Percentiles rank a stretch among this genome's conserved stretches.
Conservation (phyloP, 2,888 invertebrate genomes). For the Dromius quadrimaculatus region DNA sequence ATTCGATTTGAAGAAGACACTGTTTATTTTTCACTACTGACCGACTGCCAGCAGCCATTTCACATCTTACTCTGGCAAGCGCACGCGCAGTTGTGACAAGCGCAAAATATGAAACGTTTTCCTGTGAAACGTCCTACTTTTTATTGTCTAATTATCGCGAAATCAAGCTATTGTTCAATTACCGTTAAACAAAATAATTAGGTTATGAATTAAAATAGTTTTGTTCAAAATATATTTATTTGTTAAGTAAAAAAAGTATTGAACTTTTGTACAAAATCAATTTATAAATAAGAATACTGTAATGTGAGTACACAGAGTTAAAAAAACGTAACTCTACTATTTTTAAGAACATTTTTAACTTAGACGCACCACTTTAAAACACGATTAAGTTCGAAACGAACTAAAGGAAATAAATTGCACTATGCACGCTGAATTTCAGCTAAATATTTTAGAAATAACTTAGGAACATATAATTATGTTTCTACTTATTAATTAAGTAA, state of each 20-base stretch:
- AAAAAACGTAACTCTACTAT: slow-evolving; percentile 17
- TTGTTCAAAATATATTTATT: slow-evolving; percentile 43
- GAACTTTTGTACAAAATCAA: slow-evolving; percentile 32
- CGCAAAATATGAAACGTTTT: slow-evolving; percentile 45
- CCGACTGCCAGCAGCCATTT: slow-evolving; percentile 62
- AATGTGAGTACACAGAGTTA: slow-evolving; percentile 31
- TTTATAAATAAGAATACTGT: slow-evolving; percentile 43
- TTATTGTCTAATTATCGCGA: slow-evolving; percentile 26
- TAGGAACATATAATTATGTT: slow-evolving; percentile 10
- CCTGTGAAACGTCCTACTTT: slow-evolving; percentile 49
- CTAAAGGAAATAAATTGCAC: slow-evolving; percentile 17
- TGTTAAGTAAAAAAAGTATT: slow-evolving; percentile 46
- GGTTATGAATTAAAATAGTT: slow-evolving; percentile 1
- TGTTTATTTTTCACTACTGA: slow-evolving; percentile 59
- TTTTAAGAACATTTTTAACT: slow-evolving; percentile 15
- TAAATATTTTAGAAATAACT: slow-evolving; percentile 5
- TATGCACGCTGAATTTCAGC: slow-evolving; percentile 16
- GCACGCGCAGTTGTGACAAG: slow-evolving; percentile 33
- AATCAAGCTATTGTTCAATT: slow-evolving; percentile 40
- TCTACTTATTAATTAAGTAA: slow-evolving; percentile 16
- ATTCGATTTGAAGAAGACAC: slow-evolving; percentile 53
- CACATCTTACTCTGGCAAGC: slow-evolving; percentile 52
- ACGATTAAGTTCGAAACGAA: slow-evolving; percentile 20
- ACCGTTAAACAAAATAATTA: slow-evolving; percentile 21
- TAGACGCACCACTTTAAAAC: slow-evolving; percentile 13